Conservation (phyloP, 2,113 vertebrate genomes). For the Stictonetta naevosa region DNA sequence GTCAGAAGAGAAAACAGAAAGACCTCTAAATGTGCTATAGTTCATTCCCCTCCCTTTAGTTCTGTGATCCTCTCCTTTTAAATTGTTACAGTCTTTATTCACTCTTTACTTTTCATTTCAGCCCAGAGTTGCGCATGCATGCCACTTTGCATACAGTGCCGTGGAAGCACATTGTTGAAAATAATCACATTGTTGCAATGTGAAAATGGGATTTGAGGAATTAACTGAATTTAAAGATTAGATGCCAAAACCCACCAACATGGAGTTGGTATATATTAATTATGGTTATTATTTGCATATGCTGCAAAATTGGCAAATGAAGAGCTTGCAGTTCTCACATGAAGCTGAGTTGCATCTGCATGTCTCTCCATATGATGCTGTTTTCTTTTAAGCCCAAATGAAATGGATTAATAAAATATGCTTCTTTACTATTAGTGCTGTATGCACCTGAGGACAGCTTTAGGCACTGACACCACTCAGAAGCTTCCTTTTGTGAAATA, state of each 20-base stretch:
- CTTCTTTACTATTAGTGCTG: not conserved
- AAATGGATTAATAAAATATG: not conserved
- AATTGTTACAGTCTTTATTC: not conserved
- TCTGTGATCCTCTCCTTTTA: not conserved
- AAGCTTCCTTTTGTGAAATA: not conserved
- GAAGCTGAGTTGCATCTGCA: not conserved
- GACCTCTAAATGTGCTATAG: not conserved
- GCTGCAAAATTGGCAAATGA: not conserved
- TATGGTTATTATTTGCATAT: not conserved
- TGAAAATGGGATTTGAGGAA: not conserved
- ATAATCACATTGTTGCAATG: not conserved
- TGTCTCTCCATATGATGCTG: not conserved
- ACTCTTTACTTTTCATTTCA: not conserved
- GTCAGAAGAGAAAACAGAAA: not conserved
- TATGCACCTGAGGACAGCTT: not conserved
- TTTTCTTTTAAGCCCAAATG: not conserved
- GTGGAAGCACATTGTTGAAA: not conserved
- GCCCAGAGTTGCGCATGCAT: not conserved
- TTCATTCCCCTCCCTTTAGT: not conserved
- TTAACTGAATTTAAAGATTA: not conserved
- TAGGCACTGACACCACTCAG: not conserved
- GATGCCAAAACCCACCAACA: not conserved
- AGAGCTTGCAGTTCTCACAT: not conserved
- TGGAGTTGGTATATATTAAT: not conserved
- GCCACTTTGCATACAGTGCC: not conserved